phyloP scores from a whole-genome alignment of 23 tunicate genomes.

The Ascidia mentula region DNA sequence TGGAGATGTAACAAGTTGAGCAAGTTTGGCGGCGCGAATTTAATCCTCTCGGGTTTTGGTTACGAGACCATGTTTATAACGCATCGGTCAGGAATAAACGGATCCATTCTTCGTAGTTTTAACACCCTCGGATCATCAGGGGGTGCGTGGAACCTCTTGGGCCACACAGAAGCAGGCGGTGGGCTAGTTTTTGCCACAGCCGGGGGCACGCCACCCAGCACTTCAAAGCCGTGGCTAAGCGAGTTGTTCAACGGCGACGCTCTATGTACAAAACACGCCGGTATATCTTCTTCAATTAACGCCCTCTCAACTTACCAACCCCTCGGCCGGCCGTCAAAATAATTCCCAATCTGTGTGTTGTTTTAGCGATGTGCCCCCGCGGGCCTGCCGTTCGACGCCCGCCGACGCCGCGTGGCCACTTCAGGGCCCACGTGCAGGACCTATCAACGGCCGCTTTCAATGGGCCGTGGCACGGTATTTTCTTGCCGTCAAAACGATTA shows the following conservation, averaged over 20 bases:
- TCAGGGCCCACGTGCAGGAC: conserved; percentile 1
- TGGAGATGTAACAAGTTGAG: neutral
- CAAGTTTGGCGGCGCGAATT: too few species aligned
- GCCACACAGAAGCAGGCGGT: neutral
- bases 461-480: conserved; percentile 4
- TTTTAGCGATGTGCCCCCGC: neutral
- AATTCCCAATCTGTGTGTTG: conserved; percentile 1
- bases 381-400: neutral
- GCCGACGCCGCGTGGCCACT: neutral
- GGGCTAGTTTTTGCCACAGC: neutral
- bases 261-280: conserved; percentile 10
- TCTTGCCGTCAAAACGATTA: conserved; percentile 1
- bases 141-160: too few species aligned
- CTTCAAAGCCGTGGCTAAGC: conserved; percentile 7
- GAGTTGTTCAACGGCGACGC: neutral
- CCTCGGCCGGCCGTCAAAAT: neutral
- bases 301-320: conserved; percentile 12
- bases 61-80: neutral
- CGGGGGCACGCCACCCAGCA: neutral
- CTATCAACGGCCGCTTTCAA: neutral
- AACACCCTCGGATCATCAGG: too few species aligned
- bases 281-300: conserved; percentile 9
- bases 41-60: too few species aligned
- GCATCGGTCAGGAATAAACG: neutral
- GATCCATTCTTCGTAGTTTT: neutral